These are phyloP conservation scores for Aleiodes sp. DNA, from an alignment of 1,140 invertebrate genomes.

Conservation along the genomic window DNA sequence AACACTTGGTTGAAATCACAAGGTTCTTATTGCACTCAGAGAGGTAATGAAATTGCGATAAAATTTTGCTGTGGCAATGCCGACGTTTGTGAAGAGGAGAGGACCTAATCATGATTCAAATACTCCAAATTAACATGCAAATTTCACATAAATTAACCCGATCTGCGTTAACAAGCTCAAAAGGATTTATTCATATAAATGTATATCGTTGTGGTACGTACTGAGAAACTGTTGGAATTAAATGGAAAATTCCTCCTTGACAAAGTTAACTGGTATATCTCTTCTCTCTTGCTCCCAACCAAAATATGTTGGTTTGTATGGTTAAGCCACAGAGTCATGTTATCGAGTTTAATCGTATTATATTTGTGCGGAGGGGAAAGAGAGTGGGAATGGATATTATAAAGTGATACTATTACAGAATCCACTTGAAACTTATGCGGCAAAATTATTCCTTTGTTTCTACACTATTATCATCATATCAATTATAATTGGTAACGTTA, in stretches of 20 bases:
- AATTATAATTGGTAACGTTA: not conserved
- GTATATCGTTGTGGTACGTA: not conserved
- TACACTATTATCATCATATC: not conserved
- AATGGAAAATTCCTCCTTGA: not conserved
- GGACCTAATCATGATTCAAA: not conserved
- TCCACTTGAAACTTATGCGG: not conserved
- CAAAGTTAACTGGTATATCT: not conserved
- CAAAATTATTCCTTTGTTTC: not conserved
- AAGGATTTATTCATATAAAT: not conserved
- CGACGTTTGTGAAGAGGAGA: not conserved
- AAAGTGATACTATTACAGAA: conserved; percentile 1
- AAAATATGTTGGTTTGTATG: not conserved
- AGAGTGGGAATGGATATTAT: no score
- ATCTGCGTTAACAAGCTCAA: not conserved
- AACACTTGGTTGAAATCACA: no score
- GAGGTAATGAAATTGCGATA: not conserved
- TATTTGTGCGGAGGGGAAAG: not conserved
- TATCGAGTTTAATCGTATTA: not conserved
- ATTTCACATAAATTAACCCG: not conserved
- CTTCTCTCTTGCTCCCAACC: not conserved
- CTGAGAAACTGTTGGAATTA: not conserved
- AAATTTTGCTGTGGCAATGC: not conserved
- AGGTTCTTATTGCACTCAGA: no score
- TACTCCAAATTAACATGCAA: not conserved
- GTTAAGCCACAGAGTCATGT: not conserved